phyloP scores from a whole-genome alignment of 2,113 vertebrate genomes.

The Passer montanus region DNA sequence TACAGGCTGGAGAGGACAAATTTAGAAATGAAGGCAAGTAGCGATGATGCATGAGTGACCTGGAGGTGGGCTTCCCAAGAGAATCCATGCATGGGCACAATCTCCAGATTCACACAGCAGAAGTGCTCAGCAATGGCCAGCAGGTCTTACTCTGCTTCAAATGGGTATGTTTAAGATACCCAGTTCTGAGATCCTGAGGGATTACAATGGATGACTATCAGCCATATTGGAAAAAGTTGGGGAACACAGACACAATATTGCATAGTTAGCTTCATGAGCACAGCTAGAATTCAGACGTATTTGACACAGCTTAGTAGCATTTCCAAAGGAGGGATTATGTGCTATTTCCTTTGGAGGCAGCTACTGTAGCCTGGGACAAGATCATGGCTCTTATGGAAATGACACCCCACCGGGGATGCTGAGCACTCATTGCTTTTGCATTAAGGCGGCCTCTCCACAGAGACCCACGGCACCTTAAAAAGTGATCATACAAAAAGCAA shows the following conservation, averaged over 20 bases:
- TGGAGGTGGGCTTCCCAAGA: not conserved
- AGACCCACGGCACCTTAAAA: not conserved
- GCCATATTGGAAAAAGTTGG: not conserved
- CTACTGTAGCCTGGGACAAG: conserved; percentile 22
- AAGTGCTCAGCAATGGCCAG: not conserved
- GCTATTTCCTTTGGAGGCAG: conserved; percentile 49
- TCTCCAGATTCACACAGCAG: not conserved
- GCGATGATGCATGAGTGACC: not conserved
- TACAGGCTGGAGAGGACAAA: not conserved
- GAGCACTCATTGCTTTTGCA: conserved; percentile 36
- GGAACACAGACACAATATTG: not conserved
- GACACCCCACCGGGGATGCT: not conserved
- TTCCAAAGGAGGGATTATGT: conserved; percentile 16
- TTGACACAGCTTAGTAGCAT: conserved; percentile 11
- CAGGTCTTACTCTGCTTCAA: not conserved
- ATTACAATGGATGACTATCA: not conserved
- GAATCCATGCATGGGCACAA: not conserved
- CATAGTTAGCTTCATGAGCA: conserved; percentile 30
- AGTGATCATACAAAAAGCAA: conserved; percentile 14
- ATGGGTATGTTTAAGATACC: not conserved
- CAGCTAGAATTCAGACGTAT: conserved; percentile 57
- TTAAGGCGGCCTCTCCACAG: conserved; percentile 16
- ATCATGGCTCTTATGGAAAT: not conserved
- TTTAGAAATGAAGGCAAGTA: not conserved
- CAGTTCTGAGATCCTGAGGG: conserved; percentile 5